A percentile compares a stretch with the other conserved stretches of the same genome.
Evolutionary conservation across 2,113 vertebrate species (phyloP).

Genomic region (Gnathonemus echidnorhynchus): DNA sequence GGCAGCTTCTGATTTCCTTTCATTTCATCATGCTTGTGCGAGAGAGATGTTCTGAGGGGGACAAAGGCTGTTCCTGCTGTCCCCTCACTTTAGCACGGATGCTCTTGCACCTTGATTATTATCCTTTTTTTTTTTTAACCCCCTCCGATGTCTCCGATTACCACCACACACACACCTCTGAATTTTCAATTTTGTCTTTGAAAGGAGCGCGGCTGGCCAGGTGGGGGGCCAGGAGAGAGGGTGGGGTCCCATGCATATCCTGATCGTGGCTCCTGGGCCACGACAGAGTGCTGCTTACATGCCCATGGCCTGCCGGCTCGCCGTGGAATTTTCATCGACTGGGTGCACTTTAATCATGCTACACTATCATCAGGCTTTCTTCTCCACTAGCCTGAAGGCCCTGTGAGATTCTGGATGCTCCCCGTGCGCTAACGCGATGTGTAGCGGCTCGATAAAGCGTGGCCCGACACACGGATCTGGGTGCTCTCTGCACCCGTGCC

Average conservation of each 20-base stretch:
- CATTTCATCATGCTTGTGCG: slow-evolving; percentile 5
- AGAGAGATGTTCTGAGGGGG: slow-evolving; percentile 3
- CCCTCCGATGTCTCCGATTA: neutral
- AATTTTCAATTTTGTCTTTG: neutral
- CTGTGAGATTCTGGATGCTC: neutral
- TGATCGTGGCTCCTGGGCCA: neutral
- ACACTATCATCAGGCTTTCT: neutral
- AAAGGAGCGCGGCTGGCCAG: neutral
- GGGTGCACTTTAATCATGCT: neutral
- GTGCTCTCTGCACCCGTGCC: neutral
- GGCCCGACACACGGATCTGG: neutral
- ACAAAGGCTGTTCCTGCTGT: neutral
- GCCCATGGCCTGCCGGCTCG: neutral
- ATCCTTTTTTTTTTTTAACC: neutral
- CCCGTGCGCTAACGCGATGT: neutral
- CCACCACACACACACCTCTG: neutral
- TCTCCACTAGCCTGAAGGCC: neutral
- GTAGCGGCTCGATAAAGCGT: neutral
- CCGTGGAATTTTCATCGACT: neutral
- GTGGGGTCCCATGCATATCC: neutral
- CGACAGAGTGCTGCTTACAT: neutral
- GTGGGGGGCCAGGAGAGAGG: neutral
- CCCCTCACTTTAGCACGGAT: neutral
- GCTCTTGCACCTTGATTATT: neutral
- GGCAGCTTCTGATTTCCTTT: neutral